These are phyloP conservation scores for Chalcosyrphus nemorum DNA, from an alignment of 2,888 invertebrate genomes.

Conservation along the genomic window DNA sequence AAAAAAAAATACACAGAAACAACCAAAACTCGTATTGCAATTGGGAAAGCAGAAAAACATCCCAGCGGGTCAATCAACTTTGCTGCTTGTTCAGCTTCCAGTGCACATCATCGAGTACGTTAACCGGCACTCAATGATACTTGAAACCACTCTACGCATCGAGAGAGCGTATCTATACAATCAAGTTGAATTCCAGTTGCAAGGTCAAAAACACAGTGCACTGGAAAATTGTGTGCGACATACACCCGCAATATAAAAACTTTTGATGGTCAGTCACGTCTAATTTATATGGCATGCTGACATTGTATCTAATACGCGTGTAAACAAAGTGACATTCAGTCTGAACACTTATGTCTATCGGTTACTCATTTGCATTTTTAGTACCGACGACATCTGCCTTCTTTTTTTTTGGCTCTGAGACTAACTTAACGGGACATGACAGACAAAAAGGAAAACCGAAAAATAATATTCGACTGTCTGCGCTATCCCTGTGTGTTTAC, in stretches of 20 bases:
- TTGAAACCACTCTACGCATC: slow-evolving; percentile 46
- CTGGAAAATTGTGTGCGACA: slow-evolving; percentile 23
- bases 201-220: slow-evolving; percentile 53
- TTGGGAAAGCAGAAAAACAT: slow-evolving; percentile 47
- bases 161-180: slow-evolving; percentile 30
- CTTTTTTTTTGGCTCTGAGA: slow-evolving; percentile 2
- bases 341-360: slow-evolving; percentile 8
- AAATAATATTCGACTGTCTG: neutral
- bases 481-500: neutral
- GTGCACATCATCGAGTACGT: slow-evolving; percentile 13
- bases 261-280: slow-evolving; percentile 57
- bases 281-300: slow-evolving; percentile 26
- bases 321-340: slow-evolving; percentile 48
- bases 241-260: slow-evolving; percentile 20
- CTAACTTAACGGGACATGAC: slow-evolving; percentile 21
- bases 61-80: slow-evolving; percentile 59
- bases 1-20: slow-evolving; percentile 3
- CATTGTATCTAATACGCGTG: slow-evolving; percentile 15
- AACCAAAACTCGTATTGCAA: slow-evolving; percentile 23
- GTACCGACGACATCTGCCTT: slow-evolving; percentile 31
- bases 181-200: slow-evolving; percentile 50
- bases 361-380: slow-evolving; percentile 42
- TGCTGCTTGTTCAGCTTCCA: slow-evolving; percentile 8
- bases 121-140: slow-evolving; percentile 53
- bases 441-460: slow-evolving; percentile 7